A percentile compares a stretch with the other conserved stretches of the same genome.
Conservation (phyloP, 2,113 vertebrate species). For the Manacus vitellinus region DNA sequence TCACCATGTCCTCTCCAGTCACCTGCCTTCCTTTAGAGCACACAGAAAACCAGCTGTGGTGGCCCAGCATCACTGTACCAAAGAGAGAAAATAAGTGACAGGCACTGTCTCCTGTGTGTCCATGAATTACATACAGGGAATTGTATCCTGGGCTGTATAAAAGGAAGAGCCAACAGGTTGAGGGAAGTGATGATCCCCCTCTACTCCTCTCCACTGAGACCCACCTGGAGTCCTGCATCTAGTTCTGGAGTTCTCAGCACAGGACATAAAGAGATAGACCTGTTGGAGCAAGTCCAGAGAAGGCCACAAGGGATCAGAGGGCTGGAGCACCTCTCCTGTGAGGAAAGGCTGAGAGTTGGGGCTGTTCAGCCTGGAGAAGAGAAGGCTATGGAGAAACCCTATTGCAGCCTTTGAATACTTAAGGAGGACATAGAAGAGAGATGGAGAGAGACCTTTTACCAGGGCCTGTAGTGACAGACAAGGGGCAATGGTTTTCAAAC, state of each 20-base stretch:
- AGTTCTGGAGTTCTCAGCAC: background rate
- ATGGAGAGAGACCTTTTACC: background rate
- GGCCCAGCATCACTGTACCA: background rate
- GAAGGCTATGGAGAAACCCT: background rate
- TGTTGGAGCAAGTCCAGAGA: accelerated
- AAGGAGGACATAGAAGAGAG: background rate
- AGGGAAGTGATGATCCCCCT: background rate
- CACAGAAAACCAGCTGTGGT: background rate
- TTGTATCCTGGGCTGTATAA: background rate
- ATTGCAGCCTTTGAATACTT: background rate
- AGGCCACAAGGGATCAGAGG: background rate
- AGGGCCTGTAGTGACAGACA: background rate
- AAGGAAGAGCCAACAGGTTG: background rate
- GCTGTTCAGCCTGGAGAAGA: background rate
- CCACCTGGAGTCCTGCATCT: accelerated
- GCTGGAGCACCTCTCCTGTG: background rate
- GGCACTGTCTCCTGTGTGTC: accelerated
- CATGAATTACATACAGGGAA: background rate
- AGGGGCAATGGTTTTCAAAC: background rate
- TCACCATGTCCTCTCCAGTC: background rate
- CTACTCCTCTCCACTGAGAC: background rate
- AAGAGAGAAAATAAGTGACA: background rate
- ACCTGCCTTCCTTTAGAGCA: background rate
- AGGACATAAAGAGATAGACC: background rate
- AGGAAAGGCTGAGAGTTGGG: background rate